phyloP scores from a whole-genome alignment of 1,140 invertebrate species.

The Temnothorax longispinosus region DNA sequence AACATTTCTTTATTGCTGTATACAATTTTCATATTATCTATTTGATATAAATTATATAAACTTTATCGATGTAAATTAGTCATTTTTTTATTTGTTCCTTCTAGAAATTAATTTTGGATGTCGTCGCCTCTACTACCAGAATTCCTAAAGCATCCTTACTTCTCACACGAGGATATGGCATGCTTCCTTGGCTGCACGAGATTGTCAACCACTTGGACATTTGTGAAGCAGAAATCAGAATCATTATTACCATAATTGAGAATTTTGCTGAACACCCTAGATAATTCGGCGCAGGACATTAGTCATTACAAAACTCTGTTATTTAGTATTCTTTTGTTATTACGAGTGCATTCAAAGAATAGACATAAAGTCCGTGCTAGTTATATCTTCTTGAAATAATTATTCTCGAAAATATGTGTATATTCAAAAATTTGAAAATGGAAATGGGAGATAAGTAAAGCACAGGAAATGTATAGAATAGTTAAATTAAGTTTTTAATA shows the following conservation, averaged over 20 bases:
- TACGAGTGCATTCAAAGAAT: slow-evolving; percentile 35
- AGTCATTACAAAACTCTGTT: slow-evolving; percentile 59
- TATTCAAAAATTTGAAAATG: neutral
- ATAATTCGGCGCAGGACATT: slow-evolving; percentile 57
- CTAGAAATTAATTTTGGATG: slow-evolving; percentile 87
- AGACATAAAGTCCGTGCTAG: neutral
- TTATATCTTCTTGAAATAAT: neutral
- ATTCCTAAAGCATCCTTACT: slow-evolving; percentile 88
- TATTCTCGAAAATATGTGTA: neutral
- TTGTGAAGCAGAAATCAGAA: slow-evolving; percentile 59
- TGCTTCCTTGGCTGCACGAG: slow-evolving; percentile 87
- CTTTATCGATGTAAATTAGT: neutral
- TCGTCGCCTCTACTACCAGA: slow-evolving; percentile 87
- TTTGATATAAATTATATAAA: neutral
- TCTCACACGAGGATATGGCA: slow-evolving; percentile 87
- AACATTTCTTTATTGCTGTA: neutral
- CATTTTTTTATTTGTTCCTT: slow-evolving; percentile 62
- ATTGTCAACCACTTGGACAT: slow-evolving; percentile 51
- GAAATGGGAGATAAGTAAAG: neutral
- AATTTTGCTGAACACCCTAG: slow-evolving; percentile 72
- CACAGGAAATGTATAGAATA: neutral
- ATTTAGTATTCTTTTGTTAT: slow-evolving; percentile 46
- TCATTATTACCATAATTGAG: slow-evolving; percentile 71
- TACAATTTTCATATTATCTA: neutral
- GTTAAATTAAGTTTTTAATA: neutral